phyloP scores from a whole-genome alignment of 2,888 invertebrate species.

The Dasysyrphus tricinctus region DNA sequence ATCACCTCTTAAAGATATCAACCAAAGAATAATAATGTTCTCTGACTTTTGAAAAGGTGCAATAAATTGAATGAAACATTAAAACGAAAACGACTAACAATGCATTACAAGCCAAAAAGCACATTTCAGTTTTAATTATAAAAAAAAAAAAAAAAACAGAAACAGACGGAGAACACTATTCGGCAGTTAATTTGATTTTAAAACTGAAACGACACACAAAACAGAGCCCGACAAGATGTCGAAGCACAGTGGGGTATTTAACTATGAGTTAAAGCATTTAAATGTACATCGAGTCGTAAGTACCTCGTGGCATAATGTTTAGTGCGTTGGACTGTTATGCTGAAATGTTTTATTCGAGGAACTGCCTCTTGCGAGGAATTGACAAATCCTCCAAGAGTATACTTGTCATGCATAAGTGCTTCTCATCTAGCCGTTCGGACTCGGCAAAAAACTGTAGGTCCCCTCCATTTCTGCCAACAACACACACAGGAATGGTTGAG shows the following conservation, averaged over 20 bases:
- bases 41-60: conserved; percentile 41
- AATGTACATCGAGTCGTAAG: no score
- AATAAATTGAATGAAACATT: conserved; percentile 60
- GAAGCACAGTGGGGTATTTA: background rate
- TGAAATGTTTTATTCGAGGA: no score
- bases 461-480: no score
- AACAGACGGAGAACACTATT: background rate
- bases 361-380: no score
- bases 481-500: no score
- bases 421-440: no score
- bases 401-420: no score
- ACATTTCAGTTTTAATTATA: conserved; percentile 17
- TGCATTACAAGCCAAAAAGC: conserved; percentile 10
- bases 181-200: conserved; percentile 21
- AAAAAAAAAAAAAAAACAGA: conserved; percentile 20
- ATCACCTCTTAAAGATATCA: background rate
- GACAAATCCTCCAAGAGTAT: no score
- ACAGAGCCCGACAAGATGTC: background rate
- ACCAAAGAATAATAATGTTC: conserved; percentile 10
- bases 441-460: no score
- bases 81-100: conserved; percentile 25
- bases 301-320: no score
- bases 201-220: conserved; percentile 6
- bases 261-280: background rate
- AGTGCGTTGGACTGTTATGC: no score